Conservation (phyloP, 2,113 vertebrate species). For the Proterorhinus semilunaris region DNA sequence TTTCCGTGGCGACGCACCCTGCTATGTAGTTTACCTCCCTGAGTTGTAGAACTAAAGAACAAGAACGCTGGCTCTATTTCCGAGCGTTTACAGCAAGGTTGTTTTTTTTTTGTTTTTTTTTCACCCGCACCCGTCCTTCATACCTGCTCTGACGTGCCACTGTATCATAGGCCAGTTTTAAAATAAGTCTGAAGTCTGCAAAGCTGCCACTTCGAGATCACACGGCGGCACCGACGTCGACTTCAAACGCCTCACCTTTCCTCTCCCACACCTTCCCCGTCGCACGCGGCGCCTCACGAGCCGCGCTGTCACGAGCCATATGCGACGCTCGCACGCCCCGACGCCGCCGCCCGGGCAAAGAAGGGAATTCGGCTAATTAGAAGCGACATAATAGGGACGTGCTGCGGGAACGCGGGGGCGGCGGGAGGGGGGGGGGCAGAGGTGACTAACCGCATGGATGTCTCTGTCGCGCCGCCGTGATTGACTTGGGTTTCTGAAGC, state of each 20-base stretch:
- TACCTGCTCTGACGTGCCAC: neutral
- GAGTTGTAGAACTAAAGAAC: neutral
- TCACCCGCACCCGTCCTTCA: neutral
- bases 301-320: slow-evolving; percentile 45
- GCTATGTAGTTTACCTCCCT: too few relatives aligned
- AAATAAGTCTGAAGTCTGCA: neutral
- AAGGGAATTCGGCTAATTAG: slow-evolving; percentile 59
- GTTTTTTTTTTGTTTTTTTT: neutral
- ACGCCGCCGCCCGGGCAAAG: slow-evolving; percentile 29
- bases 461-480: slow-evolving; percentile 6
- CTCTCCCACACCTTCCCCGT: neutral
- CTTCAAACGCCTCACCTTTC: slow-evolving; percentile 10
- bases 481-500: slow-evolving; percentile 53
- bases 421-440: slow-evolving; percentile 7
- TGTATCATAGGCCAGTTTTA: neutral
- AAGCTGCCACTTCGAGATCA: neutral
- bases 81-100: neutral
- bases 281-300: slow-evolving; percentile 15
- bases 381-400: slow-evolving; percentile 64
- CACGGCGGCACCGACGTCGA: neutral
- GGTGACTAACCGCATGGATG: slow-evolving; percentile 27
- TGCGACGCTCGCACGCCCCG: slow-evolving; percentile 26
- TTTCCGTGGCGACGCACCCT: too few relatives aligned
- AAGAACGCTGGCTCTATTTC: neutral
- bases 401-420: slow-evolving; percentile 24